Base-by-base conservation (phyloP, 2,113 vertebrate species). In the Tauraco erythrolophus region DNA sequence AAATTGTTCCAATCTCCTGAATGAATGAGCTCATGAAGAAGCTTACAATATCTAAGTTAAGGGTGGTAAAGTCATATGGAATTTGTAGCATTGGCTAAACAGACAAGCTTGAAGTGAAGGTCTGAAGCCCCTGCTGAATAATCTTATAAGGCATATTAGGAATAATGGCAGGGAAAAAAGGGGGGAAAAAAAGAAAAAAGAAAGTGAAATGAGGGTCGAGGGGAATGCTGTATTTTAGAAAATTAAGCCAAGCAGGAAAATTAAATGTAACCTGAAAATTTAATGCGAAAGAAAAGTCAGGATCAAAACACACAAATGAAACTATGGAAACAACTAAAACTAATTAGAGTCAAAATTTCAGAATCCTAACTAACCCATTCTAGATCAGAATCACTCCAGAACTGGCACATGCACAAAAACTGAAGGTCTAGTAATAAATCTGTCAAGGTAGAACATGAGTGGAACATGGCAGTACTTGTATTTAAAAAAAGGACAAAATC, bases 191-290 rank as follows among this genome's bases (percentile, higher is more conserved):
- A 30, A n/a, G 13, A 41, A 19, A 4, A 19, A 24, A 4, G 11
- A 37, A 45, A n/a, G n/a, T n/a, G n/a, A 2, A 70, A 25, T 1
- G 4, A 3, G 7, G 16, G 6, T 13, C 0, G 23, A 21, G 11
- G 8, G 14, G 4, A 23, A 33, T 66, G 16, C 19, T 64, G 8
- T 19, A 13, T 68, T 62, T 91, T 35, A 72, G 50, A 84, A 68
- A 93, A 78, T 50, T 13, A 68, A 68, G 11, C 21, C 21, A 78
- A 65, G 5, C 15, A 45, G 19, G 78, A 85, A 93, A 91, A 41
- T 31, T 6, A 13, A n/a, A 41, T 31, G 24, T 58, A 35, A 68
- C n/a, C 43, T 57, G 45, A 30, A 79, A 79, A 64, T 2, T 41
- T 33, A 39, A 71, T 1, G 41, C 25, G 46, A 31, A 18, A 70